phyloP scores from a whole-genome alignment of 1,140 invertebrate genomes.

The Polyergus mexicanus region DNA sequence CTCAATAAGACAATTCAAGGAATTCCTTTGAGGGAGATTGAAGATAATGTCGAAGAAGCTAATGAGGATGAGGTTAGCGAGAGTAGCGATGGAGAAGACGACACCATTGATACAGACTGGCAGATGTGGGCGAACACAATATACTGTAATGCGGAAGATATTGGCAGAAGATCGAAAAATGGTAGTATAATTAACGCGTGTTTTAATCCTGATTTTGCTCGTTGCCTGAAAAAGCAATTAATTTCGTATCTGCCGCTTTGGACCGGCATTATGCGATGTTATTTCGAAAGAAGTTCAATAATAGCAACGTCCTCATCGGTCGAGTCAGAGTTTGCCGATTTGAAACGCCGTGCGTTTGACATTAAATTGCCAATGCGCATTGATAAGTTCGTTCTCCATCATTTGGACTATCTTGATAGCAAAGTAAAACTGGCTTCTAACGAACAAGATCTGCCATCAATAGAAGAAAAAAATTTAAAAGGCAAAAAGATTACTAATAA shows the following conservation, averaged over 20 bases:
- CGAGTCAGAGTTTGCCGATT: not conserved
- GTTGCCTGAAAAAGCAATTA: not conserved
- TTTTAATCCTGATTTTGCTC: slow-evolving; percentile 13
- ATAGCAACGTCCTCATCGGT: slow-evolving; percentile 29
- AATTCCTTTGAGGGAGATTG: slow-evolving; percentile 1
- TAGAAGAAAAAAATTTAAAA: not conserved
- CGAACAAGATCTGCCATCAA: not conserved
- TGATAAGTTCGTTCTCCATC: slow-evolving; percentile 18
- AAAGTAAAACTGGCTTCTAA: not conserved
- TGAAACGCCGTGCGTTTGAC: not conserved
- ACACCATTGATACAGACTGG: slow-evolving; percentile 10
- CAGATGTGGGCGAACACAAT: slow-evolving; percentile 13
- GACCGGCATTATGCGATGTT: slow-evolving; percentile 27
- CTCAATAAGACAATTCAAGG: slow-evolving; percentile 60
- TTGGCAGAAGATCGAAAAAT: not conserved
- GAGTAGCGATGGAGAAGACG: not conserved
- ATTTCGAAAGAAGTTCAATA: not conserved
- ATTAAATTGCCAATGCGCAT: slow-evolving; percentile 14
- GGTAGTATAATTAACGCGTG: slow-evolving; percentile 20
- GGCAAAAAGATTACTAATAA: not conserved
- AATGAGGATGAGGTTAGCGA: not conserved
- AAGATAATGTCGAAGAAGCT: not conserved
- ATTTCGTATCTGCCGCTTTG: slow-evolving; percentile 18
- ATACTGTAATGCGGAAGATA: not conserved
- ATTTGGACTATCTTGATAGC: slow-evolving; percentile 9